phyloP scores from a whole-genome alignment of 2,113 vertebrate genomes.

The Hippocampus guttulatus region DNA sequence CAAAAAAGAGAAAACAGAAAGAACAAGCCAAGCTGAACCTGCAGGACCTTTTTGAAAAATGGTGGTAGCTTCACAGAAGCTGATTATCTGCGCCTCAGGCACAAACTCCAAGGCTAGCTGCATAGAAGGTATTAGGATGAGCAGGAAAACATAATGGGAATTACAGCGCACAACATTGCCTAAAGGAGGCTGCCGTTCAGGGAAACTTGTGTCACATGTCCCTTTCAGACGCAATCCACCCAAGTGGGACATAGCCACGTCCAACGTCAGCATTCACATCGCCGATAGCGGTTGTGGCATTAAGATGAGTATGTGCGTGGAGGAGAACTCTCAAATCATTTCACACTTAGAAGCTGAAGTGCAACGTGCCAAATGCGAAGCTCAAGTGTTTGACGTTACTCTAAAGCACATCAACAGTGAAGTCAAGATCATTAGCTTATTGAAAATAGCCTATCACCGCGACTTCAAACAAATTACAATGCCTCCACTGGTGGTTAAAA shows the following conservation, averaged over 20 bases:
- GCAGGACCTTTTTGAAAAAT: background rate
- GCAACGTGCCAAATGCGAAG: no score
- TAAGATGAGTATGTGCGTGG: background rate
- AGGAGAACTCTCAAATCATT: background rate
- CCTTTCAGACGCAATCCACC: conserved; percentile 3
- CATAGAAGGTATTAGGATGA: conserved; percentile 2
- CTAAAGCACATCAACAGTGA: no score
- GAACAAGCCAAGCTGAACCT: background rate
- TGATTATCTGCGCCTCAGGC: conserved; percentile 28
- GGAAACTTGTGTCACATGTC: conserved; percentile 3
- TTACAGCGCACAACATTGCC: conserved; percentile 18
- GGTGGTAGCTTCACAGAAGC: conserved; percentile 8
- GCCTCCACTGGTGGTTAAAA: no score
- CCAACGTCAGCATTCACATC: background rate
- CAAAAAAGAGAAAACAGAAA: background rate
- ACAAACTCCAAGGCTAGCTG: conserved; percentile 8
- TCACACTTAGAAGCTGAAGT: no score
- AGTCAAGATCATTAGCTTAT: no score
- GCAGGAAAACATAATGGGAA: conserved; percentile 5
- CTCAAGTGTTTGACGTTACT: no score
- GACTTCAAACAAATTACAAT: no score
- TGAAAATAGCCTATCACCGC: no score
- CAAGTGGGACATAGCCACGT: background rate
- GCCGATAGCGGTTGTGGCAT: background rate
- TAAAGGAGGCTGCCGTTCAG: conserved; percentile 10